These are phyloP conservation scores for Morpho helenor DNA, from an alignment of 2,888 invertebrate species.

Conservation along the genomic window DNA sequence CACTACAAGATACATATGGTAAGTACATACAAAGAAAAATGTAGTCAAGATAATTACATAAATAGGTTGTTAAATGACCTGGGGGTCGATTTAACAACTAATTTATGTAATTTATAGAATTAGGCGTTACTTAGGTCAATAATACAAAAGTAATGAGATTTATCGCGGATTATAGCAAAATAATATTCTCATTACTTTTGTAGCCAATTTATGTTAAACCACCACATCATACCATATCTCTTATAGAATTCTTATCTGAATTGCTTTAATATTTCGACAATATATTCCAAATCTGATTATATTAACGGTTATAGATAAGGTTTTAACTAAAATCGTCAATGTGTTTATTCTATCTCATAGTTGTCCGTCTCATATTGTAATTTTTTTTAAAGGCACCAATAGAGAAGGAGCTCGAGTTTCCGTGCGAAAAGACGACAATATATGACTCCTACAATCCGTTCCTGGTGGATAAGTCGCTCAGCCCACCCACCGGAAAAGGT, in stretches of 20 bases:
- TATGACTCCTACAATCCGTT: constrained; percentile 94
- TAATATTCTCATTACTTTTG: too few relatives aligned
- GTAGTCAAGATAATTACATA: neutral
- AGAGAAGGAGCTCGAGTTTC: constrained; percentile 90
- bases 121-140: too few relatives aligned
- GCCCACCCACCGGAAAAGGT: constrained; percentile 79
- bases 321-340: too few relatives aligned
- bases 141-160: too few relatives aligned
- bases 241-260: too few relatives aligned
- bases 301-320: constrained; percentile 47
- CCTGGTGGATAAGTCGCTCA: constrained; percentile 80
- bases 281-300: too few relatives aligned
- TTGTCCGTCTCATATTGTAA: too few relatives aligned
- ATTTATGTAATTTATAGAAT: too few relatives aligned
- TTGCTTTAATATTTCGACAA: too few relatives aligned
- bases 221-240: constrained; percentile 44
- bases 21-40: constrained; percentile 32
- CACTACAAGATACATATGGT: constrained; percentile 92
- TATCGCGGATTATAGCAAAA: too few relatives aligned
- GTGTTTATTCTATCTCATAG: constrained; percentile 65
- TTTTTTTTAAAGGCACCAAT: constrained; percentile 83
- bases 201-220: too few relatives aligned
- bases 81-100: too few relatives aligned
- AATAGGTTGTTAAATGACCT: neutral
- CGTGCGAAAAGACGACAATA: constrained; percentile 90